Evolutionary conservation across 2,113 vertebrate genomes (phyloP), one percentile per base, ranked within the genome.

Genomic region (Cebidichthys violaceus): DNA sequence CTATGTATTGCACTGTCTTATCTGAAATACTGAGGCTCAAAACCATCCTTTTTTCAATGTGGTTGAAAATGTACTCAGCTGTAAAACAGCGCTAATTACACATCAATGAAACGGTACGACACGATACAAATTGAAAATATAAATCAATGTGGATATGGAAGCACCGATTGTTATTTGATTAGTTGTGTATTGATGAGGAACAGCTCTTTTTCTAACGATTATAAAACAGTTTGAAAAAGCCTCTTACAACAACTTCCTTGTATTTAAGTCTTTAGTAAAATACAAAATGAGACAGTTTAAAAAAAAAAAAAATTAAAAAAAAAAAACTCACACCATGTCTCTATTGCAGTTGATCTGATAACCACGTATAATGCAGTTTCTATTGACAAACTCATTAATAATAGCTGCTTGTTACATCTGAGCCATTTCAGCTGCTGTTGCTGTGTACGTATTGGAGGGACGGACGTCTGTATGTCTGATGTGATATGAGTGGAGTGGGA

Each of bases 21-120:
- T 66, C 35, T 86, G 69, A 82, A 85, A 83, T 61, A 88, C 75
- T 83, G 76, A 75, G 75, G 65, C 78, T 72, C 62, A 76, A 71
- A 82, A 70, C 3, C 47, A 57, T 69, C 29, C 4, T 59, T 75
- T 69, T 84, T 65, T 60, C 45, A 81, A 82, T 41, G 27, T 64
- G 35, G 33, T 43, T 17, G 18, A 75, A 15, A 83, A 68, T 20
- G 8, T 11, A 50, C 17, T 64, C n/a, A 24, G 67, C 27, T 59
- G 17, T 61, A 31, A 65, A 72, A 72, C 45, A 59, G 45, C 1
- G 22, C 18, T 31, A 22, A 67, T 4, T 60, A 7, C 18, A 41
- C 43, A 66, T 62, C 9, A 29, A 33, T 43, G 47, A n/a, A 60
- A 39, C 17, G 6, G 17, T 47, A 47, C 1, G 15, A 47, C 45